phyloP scores from a whole-genome alignment of 1,140 invertebrate species.

The Drosophila murphyi region DNA sequence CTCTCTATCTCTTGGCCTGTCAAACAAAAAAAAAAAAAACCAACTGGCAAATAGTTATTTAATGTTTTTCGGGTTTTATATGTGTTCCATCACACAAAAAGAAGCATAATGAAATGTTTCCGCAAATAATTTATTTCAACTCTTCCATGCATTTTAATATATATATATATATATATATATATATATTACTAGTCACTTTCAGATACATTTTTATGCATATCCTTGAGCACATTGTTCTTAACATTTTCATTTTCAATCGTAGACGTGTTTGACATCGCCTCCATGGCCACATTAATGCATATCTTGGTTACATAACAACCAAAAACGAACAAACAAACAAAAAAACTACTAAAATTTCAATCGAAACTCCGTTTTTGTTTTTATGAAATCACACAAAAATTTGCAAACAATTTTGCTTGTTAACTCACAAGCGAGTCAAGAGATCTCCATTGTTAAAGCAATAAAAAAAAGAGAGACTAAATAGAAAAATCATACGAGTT shows the following conservation, averaged over 20 bases:
- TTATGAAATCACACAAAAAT: background rate
- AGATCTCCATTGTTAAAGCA: slow-evolving; percentile 13
- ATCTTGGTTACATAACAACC: background rate
- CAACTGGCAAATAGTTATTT: slow-evolving; percentile 73
- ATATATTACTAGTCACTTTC: background rate
- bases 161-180: too few relatives aligned
- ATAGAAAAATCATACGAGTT: background rate
- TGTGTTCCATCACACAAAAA: slow-evolving; percentile 8
- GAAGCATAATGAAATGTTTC: background rate
- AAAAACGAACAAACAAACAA: too few relatives aligned
- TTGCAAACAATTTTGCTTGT: slow-evolving; percentile 27
- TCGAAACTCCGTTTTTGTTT: background rate
- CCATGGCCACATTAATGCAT: background rate
- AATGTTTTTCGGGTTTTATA: slow-evolving; percentile 45
- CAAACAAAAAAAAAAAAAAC: background rate
- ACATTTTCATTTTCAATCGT: too few relatives aligned
- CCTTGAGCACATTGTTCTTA: too few relatives aligned
- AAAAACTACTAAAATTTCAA: background rate
- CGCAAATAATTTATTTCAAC: slow-evolving; percentile 18
- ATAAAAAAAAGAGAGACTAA: background rate
- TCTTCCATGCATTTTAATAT: background rate
- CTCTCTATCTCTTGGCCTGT: background rate
- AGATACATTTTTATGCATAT: too few relatives aligned
- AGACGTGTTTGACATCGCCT: too few relatives aligned
- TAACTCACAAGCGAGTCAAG: slow-evolving; percentile 11